These are phyloP conservation scores for Catocala sponsa DNA, from an alignment of 2,888 invertebrate genomes.

Conservation along the genomic window DNA sequence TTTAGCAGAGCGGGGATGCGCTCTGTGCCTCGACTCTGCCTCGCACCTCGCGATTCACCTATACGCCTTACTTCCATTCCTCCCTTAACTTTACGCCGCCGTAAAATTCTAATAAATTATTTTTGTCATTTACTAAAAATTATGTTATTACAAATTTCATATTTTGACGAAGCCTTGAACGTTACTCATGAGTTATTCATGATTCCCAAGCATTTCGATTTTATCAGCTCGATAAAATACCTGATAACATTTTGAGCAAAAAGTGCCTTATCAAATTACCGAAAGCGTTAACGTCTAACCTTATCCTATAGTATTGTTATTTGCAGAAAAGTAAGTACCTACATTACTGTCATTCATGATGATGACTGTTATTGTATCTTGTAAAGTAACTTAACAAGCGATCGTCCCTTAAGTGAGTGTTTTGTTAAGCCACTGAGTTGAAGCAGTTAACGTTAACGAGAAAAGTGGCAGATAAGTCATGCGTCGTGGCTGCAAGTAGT, in stretches of 20 bases:
- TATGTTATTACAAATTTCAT: too few relatives aligned
- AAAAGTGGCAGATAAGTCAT: slow-evolving; percentile 83
- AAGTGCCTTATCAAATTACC: slow-evolving; percentile 39
- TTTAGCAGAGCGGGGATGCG: slow-evolving; percentile 80
- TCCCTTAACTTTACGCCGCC: slow-evolving; percentile 35
- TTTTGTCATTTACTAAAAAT: too few relatives aligned
- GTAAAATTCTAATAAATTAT: slow-evolving; percentile 8
- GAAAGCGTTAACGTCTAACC: slow-evolving; percentile 30
- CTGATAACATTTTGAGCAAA: slow-evolving; percentile 31
- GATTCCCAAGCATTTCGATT: slow-evolving; percentile 4
- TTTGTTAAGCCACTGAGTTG: slow-evolving; percentile 69
- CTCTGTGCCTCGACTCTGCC: slow-evolving; percentile 54
- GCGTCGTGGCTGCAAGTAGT: slow-evolving; percentile 64
- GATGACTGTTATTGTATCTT: slow-evolving; percentile 40
- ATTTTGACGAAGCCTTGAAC: background rate
- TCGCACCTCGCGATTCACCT: slow-evolving; percentile 68
- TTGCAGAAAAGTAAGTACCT: slow-evolving; percentile 31
- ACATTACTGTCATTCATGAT: slow-evolving; percentile 37
- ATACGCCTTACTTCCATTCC: slow-evolving; percentile 54
- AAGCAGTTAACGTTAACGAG: slow-evolving; percentile 77
- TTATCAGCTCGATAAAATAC: slow-evolving; percentile 40
- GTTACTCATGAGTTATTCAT: slow-evolving; percentile 2
- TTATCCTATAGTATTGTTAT: slow-evolving; percentile 38
- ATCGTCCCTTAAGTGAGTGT: slow-evolving; percentile 68
- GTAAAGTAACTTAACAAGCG: slow-evolving; percentile 64